Evolutionary conservation across 2,113 vertebrate species (phyloP), one percentile per base, ranked within the genome.

Genomic region (Erinaceus europaeus): DNA sequence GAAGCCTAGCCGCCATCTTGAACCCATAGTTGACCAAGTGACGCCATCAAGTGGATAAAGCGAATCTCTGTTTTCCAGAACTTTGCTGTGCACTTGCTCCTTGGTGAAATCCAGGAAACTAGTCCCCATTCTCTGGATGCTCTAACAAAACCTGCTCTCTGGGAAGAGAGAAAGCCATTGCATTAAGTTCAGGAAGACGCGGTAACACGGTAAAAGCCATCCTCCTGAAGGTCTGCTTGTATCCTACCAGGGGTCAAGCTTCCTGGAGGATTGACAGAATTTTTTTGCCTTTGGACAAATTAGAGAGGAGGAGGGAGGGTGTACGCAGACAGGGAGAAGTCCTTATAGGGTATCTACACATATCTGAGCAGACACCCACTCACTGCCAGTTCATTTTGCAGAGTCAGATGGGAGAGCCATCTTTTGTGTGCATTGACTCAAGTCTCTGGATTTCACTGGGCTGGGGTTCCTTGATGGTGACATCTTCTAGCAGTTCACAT

Each of bases 121-220:
- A 48, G 20, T 2, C 34, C 32, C 4, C 4, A 21, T 23, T 3
- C 6, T 21, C 2, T 9, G n/a, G n/a, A n/a, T n/a, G n/a, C n/a
- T n/a, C n/a, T 20, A 25, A 27, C 29, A 20, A 61, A 42, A 61
- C 4, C 52, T 68, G 32, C 59, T 44, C 25, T n/a, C 6, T 11
- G 42, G n/a, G 4, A 46, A 73, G 38, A 69, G n/a, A 52, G 23
- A 74, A 52, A 40, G 9, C 12, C 53, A 14, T 13, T 4, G 20
- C 3, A 9, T 20, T 29, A 2, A 57, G 7, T 8, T 52, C 74
- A 50, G 53, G 1, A 20, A 27, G 5, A 25, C n/a, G n/a, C 6
- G 27, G 27, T 36, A n/a, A n/a, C 1, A 0, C 4, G 48, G 55
- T 32, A 14, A 23, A 3, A 1, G 42, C n/a, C 4, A 2, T 12